A percentile compares a stretch with the other conserved stretches of the same genome.
phyloP scores from a whole-genome alignment of 2,113 vertebrate species.

The Eulemur macaco region DNA sequence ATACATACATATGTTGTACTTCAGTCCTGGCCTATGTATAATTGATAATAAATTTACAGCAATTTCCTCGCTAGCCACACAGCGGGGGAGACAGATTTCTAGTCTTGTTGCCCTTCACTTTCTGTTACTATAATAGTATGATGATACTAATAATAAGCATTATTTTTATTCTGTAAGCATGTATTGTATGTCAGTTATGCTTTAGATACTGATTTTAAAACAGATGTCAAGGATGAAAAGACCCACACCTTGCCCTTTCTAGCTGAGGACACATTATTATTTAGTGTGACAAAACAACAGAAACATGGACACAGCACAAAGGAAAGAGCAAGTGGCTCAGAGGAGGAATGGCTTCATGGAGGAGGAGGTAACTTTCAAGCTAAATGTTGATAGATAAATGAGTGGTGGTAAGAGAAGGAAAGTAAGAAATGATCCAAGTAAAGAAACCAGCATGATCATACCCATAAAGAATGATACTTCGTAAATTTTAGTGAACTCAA shows the following conservation, averaged over 20 bases:
- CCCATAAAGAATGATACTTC: not conserved
- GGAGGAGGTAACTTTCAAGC: fast-evolving
- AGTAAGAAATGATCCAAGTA: not conserved
- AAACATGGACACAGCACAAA: not conserved
- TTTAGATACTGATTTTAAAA: not conserved
- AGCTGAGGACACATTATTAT: not conserved
- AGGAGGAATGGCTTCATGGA: not conserved
- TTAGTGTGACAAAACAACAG: not conserved
- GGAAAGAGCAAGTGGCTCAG: not conserved
- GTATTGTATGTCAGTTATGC: not conserved
- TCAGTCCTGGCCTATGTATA: not conserved
- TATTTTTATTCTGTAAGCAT: not conserved
- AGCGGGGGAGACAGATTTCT: not conserved
- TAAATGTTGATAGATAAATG: not conserved
- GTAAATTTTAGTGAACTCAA: not conserved
- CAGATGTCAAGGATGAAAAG: not conserved
- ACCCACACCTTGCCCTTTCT: not conserved
- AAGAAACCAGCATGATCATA: not conserved
- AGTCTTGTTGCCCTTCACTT: not conserved
- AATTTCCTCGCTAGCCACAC: not conserved
- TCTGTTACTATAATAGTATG: not conserved
- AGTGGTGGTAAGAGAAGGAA: not conserved
- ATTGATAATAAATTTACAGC: not conserved
- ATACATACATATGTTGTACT: not conserved
- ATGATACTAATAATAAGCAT: not conserved